These are phyloP conservation scores for Cylas formicarius DNA, from an alignment of 1,140 invertebrate species.

Conservation along the genomic window DNA sequence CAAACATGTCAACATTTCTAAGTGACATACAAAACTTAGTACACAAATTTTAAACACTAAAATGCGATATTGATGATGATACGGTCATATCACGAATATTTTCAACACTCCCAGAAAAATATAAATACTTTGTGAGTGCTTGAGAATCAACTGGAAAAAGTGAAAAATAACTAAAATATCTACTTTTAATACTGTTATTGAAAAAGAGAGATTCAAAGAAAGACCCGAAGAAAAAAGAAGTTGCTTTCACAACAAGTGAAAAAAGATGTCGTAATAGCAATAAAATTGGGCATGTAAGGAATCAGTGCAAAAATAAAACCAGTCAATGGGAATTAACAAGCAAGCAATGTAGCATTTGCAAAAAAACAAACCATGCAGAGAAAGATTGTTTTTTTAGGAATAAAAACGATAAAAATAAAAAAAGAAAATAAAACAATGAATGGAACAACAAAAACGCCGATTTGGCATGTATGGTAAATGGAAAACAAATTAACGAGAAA, in stretches of 20 bases:
- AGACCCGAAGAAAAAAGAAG: conserved; percentile 5
- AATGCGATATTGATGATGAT: conserved; percentile 1
- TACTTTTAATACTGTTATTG: conserved; percentile 1
- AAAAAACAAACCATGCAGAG: conserved; percentile 11
- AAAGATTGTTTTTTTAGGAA: conserved; percentile 7
- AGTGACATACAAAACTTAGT: conserved; percentile 8
- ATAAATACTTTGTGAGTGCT: too few relatives aligned
- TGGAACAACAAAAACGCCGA: too few relatives aligned
- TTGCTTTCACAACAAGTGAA: conserved; percentile 5
- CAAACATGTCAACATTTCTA: neutral
- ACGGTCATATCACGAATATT: conserved; percentile 8
- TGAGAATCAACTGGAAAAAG: too few relatives aligned
- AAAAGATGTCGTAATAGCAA: conserved; percentile 9
- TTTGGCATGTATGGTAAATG: too few relatives aligned
- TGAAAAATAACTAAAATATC: too few relatives aligned
- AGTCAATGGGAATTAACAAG: neutral
- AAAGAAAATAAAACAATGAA: too few relatives aligned
- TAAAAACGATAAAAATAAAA: too few relatives aligned
- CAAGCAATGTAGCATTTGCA: conserved; percentile 10
- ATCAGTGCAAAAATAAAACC: neutral
- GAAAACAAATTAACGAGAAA: too few relatives aligned
- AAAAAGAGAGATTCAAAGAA: conserved; percentile 2
- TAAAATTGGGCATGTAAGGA: conserved; percentile 4
- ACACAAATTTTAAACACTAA: neutral
- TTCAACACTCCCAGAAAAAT: conserved; percentile 4